Base-by-base conservation (phyloP, 2,888 invertebrate genomes). In the Craniophora ligustri region DNA sequence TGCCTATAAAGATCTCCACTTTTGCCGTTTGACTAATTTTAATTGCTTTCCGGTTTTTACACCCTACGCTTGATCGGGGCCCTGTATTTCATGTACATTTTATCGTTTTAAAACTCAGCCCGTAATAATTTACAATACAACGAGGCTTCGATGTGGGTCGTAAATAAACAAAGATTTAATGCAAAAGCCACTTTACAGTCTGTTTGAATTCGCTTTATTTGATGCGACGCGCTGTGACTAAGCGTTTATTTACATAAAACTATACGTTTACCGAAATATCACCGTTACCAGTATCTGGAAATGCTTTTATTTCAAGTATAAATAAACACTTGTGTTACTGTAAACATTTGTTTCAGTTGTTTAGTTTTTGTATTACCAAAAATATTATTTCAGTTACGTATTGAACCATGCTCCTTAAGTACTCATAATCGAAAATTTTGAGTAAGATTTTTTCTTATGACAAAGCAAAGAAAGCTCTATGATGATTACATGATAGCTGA, bases 1-100 rank as follows among this genome's bases (percentile, higher is more conserved):
- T 72, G 75, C 75, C 82, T 79, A 87, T 88, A 88, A 90, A 89
- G 76, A 80, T 81, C 80, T 78, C 78, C 73, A 79, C 81, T 83
- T 86, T 82, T 81, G 86, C 86, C 79, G 78, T 89, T 89, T 87
- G 81, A 86, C 86, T 88, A 88, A 89, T 89, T 89, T 90, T 88
- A 87, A 89, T 88, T 85, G 81, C 84, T 80, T 73, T 78, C 75
- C 78, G 74, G 84, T 87, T 87, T 89, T 88, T 85, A 87, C 78
- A 73, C 80, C 76, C 76, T 70, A 62, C 78, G 77, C 75, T 80
- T 79, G 81, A 85, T 85, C 78, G 55, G 76, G 71, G 76, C 73
- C 74, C 78, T 79, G 82, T 85, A 84, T 86, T 85, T 85, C 81
- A 88, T 78, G 78, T 73, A 80, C 71, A 82, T 79, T 87, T 87